A percentile compares a stretch with the other conserved stretches of the same genome.
Evolutionary conservation across 2,888 invertebrate genomes (phyloP).

Genomic region (Leucania comma): DNA sequence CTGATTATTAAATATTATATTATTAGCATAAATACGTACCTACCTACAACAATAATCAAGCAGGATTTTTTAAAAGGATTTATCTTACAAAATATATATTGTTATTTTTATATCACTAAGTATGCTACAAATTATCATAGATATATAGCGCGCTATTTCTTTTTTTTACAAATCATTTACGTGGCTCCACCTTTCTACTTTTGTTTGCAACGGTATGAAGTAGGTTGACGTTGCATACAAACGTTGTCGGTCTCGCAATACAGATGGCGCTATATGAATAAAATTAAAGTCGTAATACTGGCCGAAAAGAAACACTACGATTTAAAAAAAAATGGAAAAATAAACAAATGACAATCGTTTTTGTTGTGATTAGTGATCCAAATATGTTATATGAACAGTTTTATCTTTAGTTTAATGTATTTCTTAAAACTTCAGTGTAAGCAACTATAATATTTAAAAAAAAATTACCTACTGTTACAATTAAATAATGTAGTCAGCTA

Average conservation of each 20-base stretch:
- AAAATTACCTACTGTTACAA: too few species aligned
- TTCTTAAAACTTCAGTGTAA: neutral
- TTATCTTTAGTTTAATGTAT: neutral
- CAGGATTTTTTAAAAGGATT: too few species aligned
- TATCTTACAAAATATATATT: too few species aligned
- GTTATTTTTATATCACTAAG: too few species aligned
- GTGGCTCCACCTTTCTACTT: conserved; percentile 35
- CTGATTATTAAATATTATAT: too few species aligned
- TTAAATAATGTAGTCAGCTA: too few species aligned
- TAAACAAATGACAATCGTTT: neutral
- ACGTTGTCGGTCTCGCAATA: neutral
- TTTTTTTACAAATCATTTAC: neutral
- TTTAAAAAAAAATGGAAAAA: neutral
- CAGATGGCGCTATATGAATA: conserved; percentile 32
- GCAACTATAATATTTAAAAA: too few species aligned
- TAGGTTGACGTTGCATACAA: neutral
- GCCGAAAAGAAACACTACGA: neutral
- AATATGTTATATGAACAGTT: neutral
- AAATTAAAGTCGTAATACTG: neutral
- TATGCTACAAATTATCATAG: too few species aligned
- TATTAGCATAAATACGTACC: too few species aligned
- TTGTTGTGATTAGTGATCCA: neutral
- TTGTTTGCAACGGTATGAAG: neutral
- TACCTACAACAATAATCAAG: too few species aligned
- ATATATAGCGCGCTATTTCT: neutral